Percentiles rank a stretch among this genome's conserved stretches.
Evolutionary conservation across 1,140 invertebrate genomes (phyloP).

Genomic region (Leucophenga varia): DNA sequence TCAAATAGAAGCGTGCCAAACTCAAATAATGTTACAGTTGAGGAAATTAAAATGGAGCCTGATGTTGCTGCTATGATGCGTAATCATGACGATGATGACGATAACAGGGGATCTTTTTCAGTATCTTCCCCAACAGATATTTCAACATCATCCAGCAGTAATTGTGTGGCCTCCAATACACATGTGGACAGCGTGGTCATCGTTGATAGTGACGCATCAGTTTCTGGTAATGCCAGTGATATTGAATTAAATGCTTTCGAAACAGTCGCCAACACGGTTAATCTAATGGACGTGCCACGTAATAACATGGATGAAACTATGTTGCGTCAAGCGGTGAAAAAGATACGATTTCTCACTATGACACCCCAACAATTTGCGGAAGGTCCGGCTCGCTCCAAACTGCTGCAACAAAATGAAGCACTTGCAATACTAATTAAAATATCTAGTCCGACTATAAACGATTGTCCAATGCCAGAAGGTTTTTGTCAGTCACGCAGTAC

Average conservation of each 20-base stretch:
- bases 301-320: constrained; percentile 39
- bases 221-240: constrained; percentile 24
- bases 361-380: constrained; percentile 78
- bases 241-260: constrained; percentile 17
- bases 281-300: constrained; percentile 44
- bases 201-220: constrained; percentile 39
- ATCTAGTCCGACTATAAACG: constrained; percentile 62
- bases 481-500: constrained; percentile 61
- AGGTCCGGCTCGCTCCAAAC: constrained; percentile 69
- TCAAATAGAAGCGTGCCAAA: constrained; percentile 2
- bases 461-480: constrained; percentile 68
- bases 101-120: constrained; percentile 26
- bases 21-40: constrained; percentile 23
- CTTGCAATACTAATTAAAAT: constrained; percentile 81
- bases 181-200: constrained; percentile 27
- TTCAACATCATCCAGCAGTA: constrained; percentile 15
- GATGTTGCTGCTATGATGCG: constrained; percentile 48
- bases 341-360: constrained; percentile 75
- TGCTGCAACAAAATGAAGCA: constrained; percentile 75
- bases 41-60: constrained; percentile 52
- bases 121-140: constrained; percentile 3
- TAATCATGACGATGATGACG: constrained; percentile 41
- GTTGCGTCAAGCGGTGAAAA: constrained; percentile 61
- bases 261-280: constrained; percentile 33
- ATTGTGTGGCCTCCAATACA: neutral